A percentile compares a stretch with the other conserved stretches of the same genome.
Conservation (phyloP, 2,888 invertebrate genomes). For the Lacanobia oleracea region DNA sequence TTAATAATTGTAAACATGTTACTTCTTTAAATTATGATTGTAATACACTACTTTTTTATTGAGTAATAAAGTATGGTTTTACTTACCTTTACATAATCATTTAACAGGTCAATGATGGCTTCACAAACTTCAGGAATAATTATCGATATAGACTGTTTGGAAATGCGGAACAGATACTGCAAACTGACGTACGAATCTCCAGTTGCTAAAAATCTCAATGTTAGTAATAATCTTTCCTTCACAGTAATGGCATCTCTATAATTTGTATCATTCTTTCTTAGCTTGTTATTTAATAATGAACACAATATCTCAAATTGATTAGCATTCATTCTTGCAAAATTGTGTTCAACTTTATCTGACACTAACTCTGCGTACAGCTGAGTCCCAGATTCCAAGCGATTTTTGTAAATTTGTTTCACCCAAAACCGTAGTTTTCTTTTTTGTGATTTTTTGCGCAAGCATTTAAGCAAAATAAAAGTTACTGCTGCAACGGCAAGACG, state of each 20-base stretch:
- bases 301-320: constrained; percentile 61
- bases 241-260: constrained; percentile 59
- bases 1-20: constrained; percentile 43
- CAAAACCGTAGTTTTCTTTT: constrained; percentile 54
- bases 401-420: constrained; percentile 48
- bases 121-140: constrained; percentile 61
- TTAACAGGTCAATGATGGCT: constrained; percentile 57
- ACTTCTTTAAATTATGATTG: constrained; percentile 42
- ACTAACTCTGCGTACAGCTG: constrained; percentile 45
- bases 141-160: constrained; percentile 57
- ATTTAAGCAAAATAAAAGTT: constrained; percentile 58
- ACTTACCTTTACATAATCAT: constrained; percentile 62
- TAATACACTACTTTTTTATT: constrained; percentile 55
- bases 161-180: constrained; percentile 55
- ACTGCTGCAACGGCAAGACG: constrained; percentile 59
- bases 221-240: constrained; percentile 58
- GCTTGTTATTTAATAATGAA: constrained; percentile 57
- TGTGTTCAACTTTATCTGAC: constrained; percentile 53
- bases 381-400: constrained; percentile 44
- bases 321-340: constrained; percentile 61
- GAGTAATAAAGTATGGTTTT: constrained; percentile 47
- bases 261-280: constrained; percentile 57
- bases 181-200: constrained; percentile 62
- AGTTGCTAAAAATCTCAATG: constrained; percentile 60
- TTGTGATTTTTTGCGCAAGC: constrained; percentile 49